Conservation (phyloP, 2,113 vertebrate species). For the Ophiodon elongatus region DNA sequence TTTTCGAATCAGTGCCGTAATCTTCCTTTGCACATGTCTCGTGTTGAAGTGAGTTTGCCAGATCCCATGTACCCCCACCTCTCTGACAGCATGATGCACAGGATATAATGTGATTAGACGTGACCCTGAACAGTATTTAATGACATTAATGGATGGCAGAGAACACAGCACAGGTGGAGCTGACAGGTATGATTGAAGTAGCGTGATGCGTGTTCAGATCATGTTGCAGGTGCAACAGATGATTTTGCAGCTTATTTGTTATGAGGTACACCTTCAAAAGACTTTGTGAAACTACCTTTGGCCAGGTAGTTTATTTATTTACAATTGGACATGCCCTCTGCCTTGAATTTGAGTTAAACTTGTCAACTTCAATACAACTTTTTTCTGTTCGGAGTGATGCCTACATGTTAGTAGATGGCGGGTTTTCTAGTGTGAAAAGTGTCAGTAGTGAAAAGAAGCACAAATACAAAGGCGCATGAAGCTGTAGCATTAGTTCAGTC, state of each 20-base stretch:
- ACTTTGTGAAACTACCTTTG: background rate
- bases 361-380: background rate
- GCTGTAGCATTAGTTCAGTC: too few species aligned
- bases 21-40: constrained; percentile 37
- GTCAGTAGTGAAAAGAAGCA: background rate
- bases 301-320: background rate
- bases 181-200: background rate
- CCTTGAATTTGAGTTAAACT: background rate
- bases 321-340: background rate
- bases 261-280: constrained; percentile 4
- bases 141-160: constrained; percentile 16
- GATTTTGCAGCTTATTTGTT: background rate
- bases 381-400: background rate
- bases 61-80: background rate
- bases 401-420: background rate
- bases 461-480: background rate
- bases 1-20: constrained; percentile 16
- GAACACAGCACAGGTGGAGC: constrained; percentile 4
- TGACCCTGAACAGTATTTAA: constrained; percentile 31
- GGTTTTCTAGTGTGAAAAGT: background rate
- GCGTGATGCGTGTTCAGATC: background rate
- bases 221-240: background rate
- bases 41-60: constrained; percentile 27
- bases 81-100: background rate
- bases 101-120: constrained; percentile 18